Conservation (phyloP, 2,888 invertebrate species). For the Eurytoma adleriae region DNA sequence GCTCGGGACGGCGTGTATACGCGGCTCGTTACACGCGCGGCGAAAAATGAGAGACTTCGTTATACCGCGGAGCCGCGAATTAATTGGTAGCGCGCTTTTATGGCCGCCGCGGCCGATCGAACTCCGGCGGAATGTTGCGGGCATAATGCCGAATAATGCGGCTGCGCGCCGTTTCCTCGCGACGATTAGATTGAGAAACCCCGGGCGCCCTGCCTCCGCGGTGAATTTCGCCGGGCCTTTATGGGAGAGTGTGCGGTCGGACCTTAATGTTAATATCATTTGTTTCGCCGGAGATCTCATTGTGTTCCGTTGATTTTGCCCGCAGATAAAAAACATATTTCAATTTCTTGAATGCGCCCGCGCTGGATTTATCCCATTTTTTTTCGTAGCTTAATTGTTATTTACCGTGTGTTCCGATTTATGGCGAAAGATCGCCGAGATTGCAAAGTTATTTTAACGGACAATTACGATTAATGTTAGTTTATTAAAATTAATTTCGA, state of each 20-base stretch:
- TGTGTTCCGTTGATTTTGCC: constrained; percentile 10
- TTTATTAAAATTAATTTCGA: too few species aligned
- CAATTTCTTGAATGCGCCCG: neutral
- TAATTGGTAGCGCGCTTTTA: constrained; percentile 5
- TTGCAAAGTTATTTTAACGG: too few species aligned
- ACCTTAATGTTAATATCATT: neutral
- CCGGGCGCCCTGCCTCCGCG: neutral
- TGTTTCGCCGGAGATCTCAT: neutral
- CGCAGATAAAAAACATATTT: neutral
- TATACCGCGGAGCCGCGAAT: constrained; percentile 1
- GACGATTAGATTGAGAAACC: constrained; percentile 1
- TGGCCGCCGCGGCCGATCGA: neutral
- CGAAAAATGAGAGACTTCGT: neutral
- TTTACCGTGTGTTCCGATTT: too few species aligned
- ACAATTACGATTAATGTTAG: too few species aligned
- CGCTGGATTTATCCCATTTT: too few species aligned
- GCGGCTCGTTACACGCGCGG: neutral
- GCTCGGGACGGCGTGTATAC: neutral
- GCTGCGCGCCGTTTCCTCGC: neutral
- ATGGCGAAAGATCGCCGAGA: too few species aligned
- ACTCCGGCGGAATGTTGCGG: neutral
- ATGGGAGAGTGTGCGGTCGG: constrained; percentile 1
- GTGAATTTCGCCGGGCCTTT: neutral
- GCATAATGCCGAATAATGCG: neutral
- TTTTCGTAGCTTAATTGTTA: too few species aligned